Evolutionary conservation across 2,113 vertebrate genomes (phyloP).

Genomic region (Ariopsis seemanni): DNA sequence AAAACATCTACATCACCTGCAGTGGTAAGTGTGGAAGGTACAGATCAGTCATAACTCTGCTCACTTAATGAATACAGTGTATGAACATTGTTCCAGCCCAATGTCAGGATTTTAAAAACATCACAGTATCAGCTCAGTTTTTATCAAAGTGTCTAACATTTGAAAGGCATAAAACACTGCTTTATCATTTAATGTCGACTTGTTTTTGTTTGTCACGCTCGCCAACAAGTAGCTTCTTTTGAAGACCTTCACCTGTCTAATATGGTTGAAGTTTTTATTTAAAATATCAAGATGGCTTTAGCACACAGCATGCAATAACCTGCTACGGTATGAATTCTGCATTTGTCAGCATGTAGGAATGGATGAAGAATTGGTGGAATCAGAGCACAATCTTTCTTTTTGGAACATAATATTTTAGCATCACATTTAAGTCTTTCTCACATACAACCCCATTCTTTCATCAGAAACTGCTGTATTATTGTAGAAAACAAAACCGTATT

Average conservation of each 20-base stretch:
- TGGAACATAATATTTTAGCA: not conserved
- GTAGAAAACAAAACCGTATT: not conserved
- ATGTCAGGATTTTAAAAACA: not conserved
- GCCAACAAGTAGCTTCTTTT: not conserved
- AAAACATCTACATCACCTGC: conserved; percentile 48
- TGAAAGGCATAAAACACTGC: not conserved
- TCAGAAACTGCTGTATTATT: not conserved
- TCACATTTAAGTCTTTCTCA: not conserved
- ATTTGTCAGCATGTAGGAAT: not conserved
- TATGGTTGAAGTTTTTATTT: not conserved
- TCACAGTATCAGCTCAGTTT: not conserved
- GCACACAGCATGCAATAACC: not conserved
- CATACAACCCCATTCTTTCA: not conserved
- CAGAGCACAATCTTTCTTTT: not conserved
- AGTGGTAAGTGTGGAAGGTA: not conserved
- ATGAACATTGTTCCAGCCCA: not conserved
- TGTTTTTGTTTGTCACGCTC: not conserved
- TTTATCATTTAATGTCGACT: not conserved
- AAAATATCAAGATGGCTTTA: not conserved
- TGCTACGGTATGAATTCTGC: not conserved
- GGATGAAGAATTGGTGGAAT: not conserved
- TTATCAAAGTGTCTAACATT: not conserved
- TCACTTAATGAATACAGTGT: not conserved
- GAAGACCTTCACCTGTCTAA: not conserved
- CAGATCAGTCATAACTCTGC: not conserved